phyloP scores from a whole-genome alignment of 2,888 invertebrate species.

The Aporophyla lueneburgensis region DNA sequence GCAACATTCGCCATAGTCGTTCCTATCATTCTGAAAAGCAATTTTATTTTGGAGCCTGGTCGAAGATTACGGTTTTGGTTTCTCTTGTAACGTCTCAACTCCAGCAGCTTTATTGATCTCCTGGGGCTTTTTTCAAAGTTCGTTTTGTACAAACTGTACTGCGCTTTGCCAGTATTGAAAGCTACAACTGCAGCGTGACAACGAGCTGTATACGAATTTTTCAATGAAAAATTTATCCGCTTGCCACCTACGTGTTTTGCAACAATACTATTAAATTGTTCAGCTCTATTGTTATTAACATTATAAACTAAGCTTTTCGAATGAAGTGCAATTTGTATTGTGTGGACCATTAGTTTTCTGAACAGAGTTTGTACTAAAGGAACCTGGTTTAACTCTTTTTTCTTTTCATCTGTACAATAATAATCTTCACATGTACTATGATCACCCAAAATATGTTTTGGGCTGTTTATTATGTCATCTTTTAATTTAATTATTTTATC shows the following conservation, averaged over 20 bases:
- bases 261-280: constrained; percentile 46
- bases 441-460: constrained; percentile 5
- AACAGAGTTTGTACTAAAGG: neutral
- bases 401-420: constrained; percentile 6
- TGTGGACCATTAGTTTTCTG: constrained; percentile 1
- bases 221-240: too few species aligned
- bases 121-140: neutral
- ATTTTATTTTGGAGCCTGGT: too few species aligned
- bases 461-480: neutral
- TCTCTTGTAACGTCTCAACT: too few species aligned
- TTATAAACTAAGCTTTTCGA: constrained; percentile 10
- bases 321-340: neutral
- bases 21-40: too few species aligned
- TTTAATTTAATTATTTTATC: constrained; percentile 11
- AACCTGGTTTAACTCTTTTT: neutral
- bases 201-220: too few species aligned
- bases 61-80: too few species aligned
- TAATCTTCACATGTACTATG: neutral
- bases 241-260: constrained; percentile 46
- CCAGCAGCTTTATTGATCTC: too few species aligned
- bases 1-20: too few species aligned
- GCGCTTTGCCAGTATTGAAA: constrained; percentile 21
- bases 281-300: constrained; percentile 36
- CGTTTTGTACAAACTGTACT: neutral
- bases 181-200: too few species aligned